phyloP scores from a whole-genome alignment of 2,113 vertebrate species.

The Sceloporus tristichus region DNA sequence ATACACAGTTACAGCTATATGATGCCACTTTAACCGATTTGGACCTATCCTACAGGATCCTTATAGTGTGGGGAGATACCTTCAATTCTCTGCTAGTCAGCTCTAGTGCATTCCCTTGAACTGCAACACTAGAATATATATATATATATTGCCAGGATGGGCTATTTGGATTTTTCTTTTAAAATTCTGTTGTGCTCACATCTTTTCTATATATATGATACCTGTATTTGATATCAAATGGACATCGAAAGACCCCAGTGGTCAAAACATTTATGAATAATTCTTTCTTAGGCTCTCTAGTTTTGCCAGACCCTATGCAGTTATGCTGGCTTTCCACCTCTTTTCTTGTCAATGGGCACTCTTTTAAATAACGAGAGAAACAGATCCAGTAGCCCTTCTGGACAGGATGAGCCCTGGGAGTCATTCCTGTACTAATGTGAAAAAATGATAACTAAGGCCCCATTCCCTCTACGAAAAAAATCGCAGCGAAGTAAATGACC shows the following conservation, averaged over 20 bases:
- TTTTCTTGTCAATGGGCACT: not conserved
- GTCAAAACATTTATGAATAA: not conserved
- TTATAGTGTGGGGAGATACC: too few species aligned
- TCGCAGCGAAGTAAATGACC: too few species aligned
- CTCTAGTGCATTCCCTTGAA: too few species aligned
- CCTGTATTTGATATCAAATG: not conserved
- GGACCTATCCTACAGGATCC: too few species aligned
- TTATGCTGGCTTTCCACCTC: not conserved
- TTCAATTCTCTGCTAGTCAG: too few species aligned
- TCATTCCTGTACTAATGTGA: not conserved
- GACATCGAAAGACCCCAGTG: not conserved
- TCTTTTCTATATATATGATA: too few species aligned
- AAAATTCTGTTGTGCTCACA: too few species aligned
- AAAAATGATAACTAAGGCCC: not conserved
- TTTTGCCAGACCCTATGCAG: not conserved
- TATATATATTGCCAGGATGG: too few species aligned
- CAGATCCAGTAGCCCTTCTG: not conserved
- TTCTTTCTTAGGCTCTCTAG: not conserved
- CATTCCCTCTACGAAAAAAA: not conserved
- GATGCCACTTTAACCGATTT: too few species aligned
- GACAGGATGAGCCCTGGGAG: not conserved
- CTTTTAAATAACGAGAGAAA: not conserved
- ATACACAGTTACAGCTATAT: too few species aligned
- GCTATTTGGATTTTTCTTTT: too few species aligned
- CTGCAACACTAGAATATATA: too few species aligned